Base-by-base conservation (phyloP, 2,797 vertebrate species). In the Lutra lutra region DNA sequence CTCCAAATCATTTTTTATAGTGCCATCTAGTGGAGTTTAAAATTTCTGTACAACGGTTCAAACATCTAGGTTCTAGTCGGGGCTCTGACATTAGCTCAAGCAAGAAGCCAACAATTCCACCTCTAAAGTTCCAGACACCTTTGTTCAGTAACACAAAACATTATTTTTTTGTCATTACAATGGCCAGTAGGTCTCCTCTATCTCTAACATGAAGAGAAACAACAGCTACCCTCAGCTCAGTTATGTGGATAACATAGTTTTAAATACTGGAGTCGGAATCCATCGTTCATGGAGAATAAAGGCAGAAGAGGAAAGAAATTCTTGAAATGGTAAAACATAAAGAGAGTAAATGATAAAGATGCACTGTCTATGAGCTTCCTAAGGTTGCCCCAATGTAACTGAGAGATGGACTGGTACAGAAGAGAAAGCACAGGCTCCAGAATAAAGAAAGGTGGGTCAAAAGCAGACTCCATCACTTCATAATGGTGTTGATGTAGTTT, bases 1-100 rank as follows among this genome's bases (percentile, higher is more conserved):
- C 51, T 17, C 51, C 78, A 89, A 79, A 88, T 75, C 48, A 86
- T 43, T 93, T 96, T 95, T 92, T 48, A 64, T 29, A 97, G 32
- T 95, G 93, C 92, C 97, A 97, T 92, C 98, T 98, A 78, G 95
- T 96, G 97, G 97, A 88, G 0, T 51, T 58, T 48, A 56, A n/a
- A 60, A 92, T 94, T 62, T 90, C 56, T 83, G 38, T 94, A 88
- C 29, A 75, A 35, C 27, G 75, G 14, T 68, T 8, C 3, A 20
- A 29, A 38, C 0, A 5, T 14, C 29, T 62, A 32, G 17, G 62
- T 46, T 77, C 86, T 35, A 51, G 60, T 40, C 40, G 4, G 56
- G 35, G 2, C 40, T 77, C 4, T 43, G 58, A 60, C 23, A 38
- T 0, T 27, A 66, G 11, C 48, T 91, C 40, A n/a, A 32, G 15